These are phyloP conservation scores for Geococcyx californianus DNA, from an alignment of 2,113 vertebrate genomes.

Conservation along the genomic window DNA sequence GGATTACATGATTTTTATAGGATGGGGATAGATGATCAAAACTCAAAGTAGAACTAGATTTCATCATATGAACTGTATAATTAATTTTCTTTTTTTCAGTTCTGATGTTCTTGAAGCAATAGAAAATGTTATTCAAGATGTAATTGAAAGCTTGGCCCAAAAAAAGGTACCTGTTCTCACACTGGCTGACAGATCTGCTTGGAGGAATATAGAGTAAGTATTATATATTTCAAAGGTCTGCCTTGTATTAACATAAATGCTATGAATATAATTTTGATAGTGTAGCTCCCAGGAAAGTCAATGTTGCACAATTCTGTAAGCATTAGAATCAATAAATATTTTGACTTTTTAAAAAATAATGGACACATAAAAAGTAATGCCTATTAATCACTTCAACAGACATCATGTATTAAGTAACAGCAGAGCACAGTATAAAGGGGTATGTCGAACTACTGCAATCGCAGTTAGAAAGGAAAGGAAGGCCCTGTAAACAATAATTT, in stretches of 20 bases:
- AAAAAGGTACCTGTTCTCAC: slow-evolving; percentile 81
- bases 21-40: not conserved
- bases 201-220: slow-evolving; percentile 86
- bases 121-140: slow-evolving; percentile 83
- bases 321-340: not conserved
- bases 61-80: not conserved
- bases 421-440: not conserved
- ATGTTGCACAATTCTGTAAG: not conserved
- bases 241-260: not conserved
- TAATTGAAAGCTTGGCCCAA: slow-evolving; percentile 79
- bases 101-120: slow-evolving; percentile 83
- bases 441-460: not conserved
- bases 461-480: not conserved
- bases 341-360: not conserved
- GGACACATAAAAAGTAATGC: not conserved
- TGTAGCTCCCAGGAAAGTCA: not conserved
- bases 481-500: not conserved
- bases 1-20: not conserved
- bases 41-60: not conserved
- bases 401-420: not conserved
- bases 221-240: not conserved
- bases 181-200: slow-evolving; percentile 80
- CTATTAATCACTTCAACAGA: not conserved
- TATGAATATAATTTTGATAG: not conserved
- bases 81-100: slow-evolving; percentile 73